Conservation (phyloP, 2,888 invertebrate species). For the Dioctria rufipes region DNA sequence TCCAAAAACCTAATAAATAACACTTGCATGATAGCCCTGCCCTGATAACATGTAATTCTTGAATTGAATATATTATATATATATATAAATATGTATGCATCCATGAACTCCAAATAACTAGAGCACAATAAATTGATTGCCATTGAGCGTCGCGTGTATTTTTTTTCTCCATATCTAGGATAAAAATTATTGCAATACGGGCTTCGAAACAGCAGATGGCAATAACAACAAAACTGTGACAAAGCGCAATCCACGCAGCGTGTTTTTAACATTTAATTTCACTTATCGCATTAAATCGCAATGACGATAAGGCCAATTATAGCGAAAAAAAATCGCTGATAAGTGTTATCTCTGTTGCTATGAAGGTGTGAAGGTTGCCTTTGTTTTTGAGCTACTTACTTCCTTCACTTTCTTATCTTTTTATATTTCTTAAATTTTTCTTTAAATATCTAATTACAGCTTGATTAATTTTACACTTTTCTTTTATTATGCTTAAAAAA, state of each 20-base stretch:
- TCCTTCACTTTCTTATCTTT: constrained; percentile 18
- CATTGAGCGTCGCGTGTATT: too few relatives aligned
- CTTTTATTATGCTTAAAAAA: constrained; percentile 29
- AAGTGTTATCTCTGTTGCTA: constrained; percentile 32
- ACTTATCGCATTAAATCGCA: constrained; percentile 20
- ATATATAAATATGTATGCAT: too few relatives aligned
- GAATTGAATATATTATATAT: too few relatives aligned
- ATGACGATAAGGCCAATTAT: constrained; percentile 32
- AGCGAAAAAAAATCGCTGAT: constrained; percentile 45
- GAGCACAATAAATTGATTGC: too few relatives aligned
- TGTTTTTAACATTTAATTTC: neutral
- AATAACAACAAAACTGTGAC: neutral
- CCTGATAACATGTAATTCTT: too few relatives aligned
- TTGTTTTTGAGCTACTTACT: constrained; percentile 8
- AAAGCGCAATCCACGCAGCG: neutral
- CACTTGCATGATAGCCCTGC: too few relatives aligned
- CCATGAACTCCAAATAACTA: too few relatives aligned
- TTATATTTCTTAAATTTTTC: neutral
- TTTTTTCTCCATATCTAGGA: too few relatives aligned
- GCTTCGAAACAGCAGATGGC: neutral
- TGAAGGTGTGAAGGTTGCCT: constrained; percentile 30
- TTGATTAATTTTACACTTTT: neutral
- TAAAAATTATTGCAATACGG: too few relatives aligned
- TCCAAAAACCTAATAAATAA: too few relatives aligned
- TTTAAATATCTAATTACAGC: neutral